Conservation (phyloP, 2,113 vertebrate genomes). For the Camarhynchus parvulus region DNA sequence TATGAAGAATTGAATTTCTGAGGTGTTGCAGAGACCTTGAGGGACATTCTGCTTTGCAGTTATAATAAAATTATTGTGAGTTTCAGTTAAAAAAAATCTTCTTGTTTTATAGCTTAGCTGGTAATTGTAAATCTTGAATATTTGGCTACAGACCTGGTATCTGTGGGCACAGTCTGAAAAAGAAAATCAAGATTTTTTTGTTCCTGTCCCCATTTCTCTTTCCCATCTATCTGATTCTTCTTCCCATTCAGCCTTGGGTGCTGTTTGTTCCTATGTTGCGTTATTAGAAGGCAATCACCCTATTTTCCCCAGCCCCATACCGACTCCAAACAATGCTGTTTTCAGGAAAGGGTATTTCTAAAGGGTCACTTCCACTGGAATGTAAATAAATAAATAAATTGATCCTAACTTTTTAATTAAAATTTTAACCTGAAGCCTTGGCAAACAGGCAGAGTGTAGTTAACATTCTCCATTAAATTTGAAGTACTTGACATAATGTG, state of each 20-base stretch:
- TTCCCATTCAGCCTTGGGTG: neutral
- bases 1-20: neutral
- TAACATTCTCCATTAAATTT: constrained; percentile 1
- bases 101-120: neutral
- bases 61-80: neutral
- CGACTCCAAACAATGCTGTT: neutral
- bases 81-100: neutral
- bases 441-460: neutral
- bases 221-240: neutral
- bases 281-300: neutral
- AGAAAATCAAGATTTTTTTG: neutral
- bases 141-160: neutral
- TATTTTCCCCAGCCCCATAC: neutral
- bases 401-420: neutral
- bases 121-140: neutral
- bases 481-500: constrained; percentile 25
- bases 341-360: neutral
- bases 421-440: neutral
- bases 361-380: neutral
- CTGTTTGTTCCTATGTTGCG: neutral
- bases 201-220: neutral
- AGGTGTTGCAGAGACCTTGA: neutral
- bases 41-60: neutral
- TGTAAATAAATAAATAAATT: neutral
- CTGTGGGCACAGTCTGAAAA: neutral